Evolutionary conservation across 2,113 vertebrate species (phyloP).

Genomic region (Oreotrochilus melanogaster): DNA sequence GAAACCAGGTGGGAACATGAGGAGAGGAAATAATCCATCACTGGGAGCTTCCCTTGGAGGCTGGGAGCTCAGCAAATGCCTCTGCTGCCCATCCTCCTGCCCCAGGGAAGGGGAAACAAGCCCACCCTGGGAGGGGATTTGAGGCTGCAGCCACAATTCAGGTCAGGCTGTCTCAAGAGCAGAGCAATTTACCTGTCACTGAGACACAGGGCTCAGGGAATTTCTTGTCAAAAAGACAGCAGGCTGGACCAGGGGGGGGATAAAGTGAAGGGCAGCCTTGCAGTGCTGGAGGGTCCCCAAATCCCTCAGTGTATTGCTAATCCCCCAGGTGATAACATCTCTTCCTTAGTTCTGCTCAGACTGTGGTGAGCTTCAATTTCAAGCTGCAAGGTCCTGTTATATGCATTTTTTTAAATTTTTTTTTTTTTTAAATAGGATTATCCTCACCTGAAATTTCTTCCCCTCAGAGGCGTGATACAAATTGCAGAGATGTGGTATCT

Average conservation of each 20-base stretch:
- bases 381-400: background rate
- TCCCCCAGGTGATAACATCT: background rate
- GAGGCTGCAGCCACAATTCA: background rate
- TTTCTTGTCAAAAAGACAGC: background rate
- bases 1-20: background rate
- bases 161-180: background rate
- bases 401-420: background rate
- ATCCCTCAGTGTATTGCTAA: background rate
- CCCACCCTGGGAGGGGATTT: background rate
- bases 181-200: background rate
- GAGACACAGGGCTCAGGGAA: background rate
- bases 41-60: background rate
- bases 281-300: background rate
- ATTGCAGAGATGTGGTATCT: background rate
- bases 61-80: background rate
- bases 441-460: background rate
- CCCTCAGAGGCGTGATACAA: background rate
- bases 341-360: background rate
- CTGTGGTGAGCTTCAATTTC: conserved; percentile 14
- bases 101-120: background rate
- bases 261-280: background rate
- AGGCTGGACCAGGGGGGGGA: background rate
- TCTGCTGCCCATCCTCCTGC: background rate
- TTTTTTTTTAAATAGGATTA: background rate
- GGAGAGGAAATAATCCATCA: background rate